Percentiles rank a stretch among this genome's conserved stretches.
Conservation (phyloP, 64 coral and sea anemone genomes). For the Platygyra sinensis region DNA sequence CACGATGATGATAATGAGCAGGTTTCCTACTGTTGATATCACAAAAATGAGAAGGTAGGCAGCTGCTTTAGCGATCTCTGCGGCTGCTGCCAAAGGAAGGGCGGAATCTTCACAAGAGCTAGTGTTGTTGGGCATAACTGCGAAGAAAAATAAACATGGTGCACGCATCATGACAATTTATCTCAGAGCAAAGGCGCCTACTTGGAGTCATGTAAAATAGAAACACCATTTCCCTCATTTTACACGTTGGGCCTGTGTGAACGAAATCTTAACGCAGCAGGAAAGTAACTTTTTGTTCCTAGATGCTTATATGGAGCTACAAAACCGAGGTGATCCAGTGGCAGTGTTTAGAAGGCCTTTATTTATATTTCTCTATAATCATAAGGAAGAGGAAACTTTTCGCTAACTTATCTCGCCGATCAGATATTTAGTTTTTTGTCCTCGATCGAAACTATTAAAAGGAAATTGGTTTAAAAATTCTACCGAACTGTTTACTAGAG, state of each 20-base stretch:
- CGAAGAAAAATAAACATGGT: background rate
- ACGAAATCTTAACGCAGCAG: no score
- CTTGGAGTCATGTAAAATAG: background rate
- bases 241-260: background rate
- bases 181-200: background rate
- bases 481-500: no score
- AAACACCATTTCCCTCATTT: background rate
- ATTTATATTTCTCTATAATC: no score
- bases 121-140: slow-evolving; percentile 14
- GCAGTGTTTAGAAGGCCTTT: background rate
- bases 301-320: no score
- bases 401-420: no score
- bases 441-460: no score
- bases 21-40: slow-evolving; percentile 1
- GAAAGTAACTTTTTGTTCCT: no score
- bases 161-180: background rate
- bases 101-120: background rate
- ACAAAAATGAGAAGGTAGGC: slow-evolving; percentile 8
- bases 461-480: no score
- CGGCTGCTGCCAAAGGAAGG: background rate
- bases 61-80: background rate
- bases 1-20: background rate
- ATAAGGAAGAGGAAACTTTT: no score
- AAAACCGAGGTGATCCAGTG: background rate
- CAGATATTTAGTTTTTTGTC: no score